Base-by-base conservation (phyloP, 2,888 invertebrate species). In the Sarcophaga carnaria region DNA sequence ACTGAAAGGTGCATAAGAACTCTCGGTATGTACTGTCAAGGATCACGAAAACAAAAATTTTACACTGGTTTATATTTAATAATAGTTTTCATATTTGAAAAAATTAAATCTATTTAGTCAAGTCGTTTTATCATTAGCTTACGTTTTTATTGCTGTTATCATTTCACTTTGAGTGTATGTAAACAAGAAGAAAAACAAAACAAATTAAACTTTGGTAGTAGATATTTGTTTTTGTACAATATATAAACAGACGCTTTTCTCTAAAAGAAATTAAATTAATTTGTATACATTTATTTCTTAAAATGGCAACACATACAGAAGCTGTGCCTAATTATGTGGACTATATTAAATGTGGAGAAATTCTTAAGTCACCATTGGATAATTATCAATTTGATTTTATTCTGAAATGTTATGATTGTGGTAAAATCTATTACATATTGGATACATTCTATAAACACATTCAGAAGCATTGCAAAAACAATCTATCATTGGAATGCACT, bases 331-430 rank as follows among this genome's bases (percentile, higher is more conserved):
- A 84, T 49, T 84, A 79, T 70, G 17, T 20, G 45, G 67, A 67
- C 22, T 87, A 84, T 37, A 84, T 84, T 8, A 87, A 82, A 72
- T 84, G 87, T 77, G 87, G 87, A 47, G 87, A 87, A 81, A 72
- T 87, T 2, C 71, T 87, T 12, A 81, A 84, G 59, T 78, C 87
- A n/a, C 87, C 87, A 17, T 66, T 84, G 12, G 64, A 77, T 14
- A 75, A 81, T 69, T 87, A 70, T 70, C 54, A 84, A 71, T 37
- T 81, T 72, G 67, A 60, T 37, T 84, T 79, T 63, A 63, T 87
- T 49, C 37, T 87, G 11, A 84, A 79, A 64, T 87, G 87, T 25
- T 82, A 69, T 22, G 77, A 80, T 25, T 86, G 86, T 60, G 77
- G 80, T 8, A 69, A 83, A 67, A 77, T 76, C 45, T 71, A 83